Evolutionary conservation across 2,113 vertebrate genomes (phyloP).

Genomic region (Eolophus roseicapilla): DNA sequence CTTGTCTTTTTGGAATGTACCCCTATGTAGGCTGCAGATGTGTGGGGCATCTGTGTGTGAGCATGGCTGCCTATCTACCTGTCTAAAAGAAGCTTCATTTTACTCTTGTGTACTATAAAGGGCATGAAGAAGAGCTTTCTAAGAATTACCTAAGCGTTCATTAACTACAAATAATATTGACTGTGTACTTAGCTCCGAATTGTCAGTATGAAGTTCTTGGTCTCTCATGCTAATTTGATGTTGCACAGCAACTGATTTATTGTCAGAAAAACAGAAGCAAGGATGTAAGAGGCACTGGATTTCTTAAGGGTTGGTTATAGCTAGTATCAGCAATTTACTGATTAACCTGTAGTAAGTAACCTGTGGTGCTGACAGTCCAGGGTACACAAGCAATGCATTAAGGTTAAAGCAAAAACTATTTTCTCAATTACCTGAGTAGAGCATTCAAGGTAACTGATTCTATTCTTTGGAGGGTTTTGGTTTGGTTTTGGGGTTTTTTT

Average conservation of each 20-base stretch:
- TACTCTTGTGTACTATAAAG: background rate
- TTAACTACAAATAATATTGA: slow-evolving; percentile 3
- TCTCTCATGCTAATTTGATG: background rate
- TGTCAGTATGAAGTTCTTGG: background rate
- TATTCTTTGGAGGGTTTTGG: background rate
- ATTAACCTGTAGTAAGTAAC: slow-evolving; percentile 45
- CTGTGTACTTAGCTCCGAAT: background rate
- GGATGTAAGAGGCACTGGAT: background rate
- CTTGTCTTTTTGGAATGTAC: background rate
- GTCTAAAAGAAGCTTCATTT: background rate
- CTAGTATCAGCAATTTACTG: slow-evolving; percentile 18
- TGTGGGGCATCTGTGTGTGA: background rate
- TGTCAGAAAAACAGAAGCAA: background rate
- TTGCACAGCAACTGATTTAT: background rate
- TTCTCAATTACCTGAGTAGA: slow-evolving; percentile 8
- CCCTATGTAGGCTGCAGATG: background rate
- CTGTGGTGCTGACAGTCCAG: background rate
- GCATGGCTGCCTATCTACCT: background rate
- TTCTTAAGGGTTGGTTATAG: background rate
- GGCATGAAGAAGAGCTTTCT: background rate
- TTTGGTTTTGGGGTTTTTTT: too few relatives aligned
- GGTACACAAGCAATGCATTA: background rate
- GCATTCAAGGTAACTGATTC: slow-evolving; percentile 19
- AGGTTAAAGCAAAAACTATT: slow-evolving; percentile 44
- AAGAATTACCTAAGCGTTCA: background rate